Conservation (phyloP, 2,797 vertebrate species). For the Bufotes viridis region DNA sequence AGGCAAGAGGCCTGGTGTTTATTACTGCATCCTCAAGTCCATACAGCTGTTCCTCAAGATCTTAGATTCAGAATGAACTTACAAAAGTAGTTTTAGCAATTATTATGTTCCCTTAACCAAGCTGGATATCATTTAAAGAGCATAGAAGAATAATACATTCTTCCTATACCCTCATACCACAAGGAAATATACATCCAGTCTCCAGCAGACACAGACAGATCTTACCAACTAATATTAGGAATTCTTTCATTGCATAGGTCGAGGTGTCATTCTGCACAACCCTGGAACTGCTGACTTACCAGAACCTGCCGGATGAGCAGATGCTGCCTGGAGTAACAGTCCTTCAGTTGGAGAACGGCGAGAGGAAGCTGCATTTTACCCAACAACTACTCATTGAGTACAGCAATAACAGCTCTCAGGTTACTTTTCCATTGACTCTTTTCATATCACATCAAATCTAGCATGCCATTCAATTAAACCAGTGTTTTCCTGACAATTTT, state of each 20-base stretch:
- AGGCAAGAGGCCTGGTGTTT: too few species aligned
- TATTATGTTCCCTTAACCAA: too few species aligned
- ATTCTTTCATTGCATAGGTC: constrained; percentile 75
- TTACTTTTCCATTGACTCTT: constrained; percentile 55
- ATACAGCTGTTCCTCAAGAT: too few species aligned
- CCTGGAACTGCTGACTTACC: constrained; percentile 78
- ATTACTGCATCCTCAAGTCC: too few species aligned
- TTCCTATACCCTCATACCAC: too few species aligned
- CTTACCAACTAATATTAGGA: neutral
- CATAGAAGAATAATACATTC: too few species aligned
- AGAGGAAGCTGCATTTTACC: constrained; percentile 78
- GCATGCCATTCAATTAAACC: neutral
- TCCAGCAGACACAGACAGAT: too few species aligned
- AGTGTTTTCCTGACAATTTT: neutral
- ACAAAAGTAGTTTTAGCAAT: neutral
- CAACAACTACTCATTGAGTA: constrained; percentile 82
- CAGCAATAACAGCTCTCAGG: constrained; percentile 83
- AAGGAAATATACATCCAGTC: too few species aligned
- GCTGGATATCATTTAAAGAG: too few species aligned
- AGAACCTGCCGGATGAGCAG: constrained; percentile 73
- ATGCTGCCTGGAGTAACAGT: constrained; percentile 72
- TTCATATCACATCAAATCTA: neutral
- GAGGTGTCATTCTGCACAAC: constrained; percentile 86
- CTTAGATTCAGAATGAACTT: too few species aligned
- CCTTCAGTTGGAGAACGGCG: constrained; percentile 68